These are phyloP conservation scores for Chrysopa pallens DNA, from an alignment of 1,140 invertebrate species.

Conservation along the genomic window DNA sequence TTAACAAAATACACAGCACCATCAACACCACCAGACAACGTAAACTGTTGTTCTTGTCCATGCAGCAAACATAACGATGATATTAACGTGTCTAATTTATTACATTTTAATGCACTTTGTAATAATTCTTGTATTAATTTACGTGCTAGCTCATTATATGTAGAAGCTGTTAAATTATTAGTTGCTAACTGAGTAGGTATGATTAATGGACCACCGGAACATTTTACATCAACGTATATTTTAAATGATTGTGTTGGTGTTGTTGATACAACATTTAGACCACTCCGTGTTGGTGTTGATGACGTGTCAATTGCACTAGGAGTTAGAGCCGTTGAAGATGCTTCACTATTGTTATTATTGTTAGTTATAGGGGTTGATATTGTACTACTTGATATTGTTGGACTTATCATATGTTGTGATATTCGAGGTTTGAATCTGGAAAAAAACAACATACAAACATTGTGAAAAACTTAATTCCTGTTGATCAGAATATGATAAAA, in stretches of 20 bases:
- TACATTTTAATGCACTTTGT: conserved; percentile 10
- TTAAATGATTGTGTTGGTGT: conserved; percentile 3
- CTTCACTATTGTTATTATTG: neutral
- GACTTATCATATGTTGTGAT: neutral
- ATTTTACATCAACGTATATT: conserved; percentile 22
- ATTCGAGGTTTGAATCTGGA: neutral
- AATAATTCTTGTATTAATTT: conserved; percentile 12
- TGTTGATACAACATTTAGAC: conserved; percentile 6
- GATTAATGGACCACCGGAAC: conserved; percentile 26
- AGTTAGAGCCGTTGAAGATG: neutral
- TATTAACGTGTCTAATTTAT: conserved; percentile 17
- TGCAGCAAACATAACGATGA: conserved; percentile 13
- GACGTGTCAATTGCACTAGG: conserved; percentile 6
- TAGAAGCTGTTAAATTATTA: conserved; percentile 20
- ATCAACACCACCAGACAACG: conserved; percentile 9
- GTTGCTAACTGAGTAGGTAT: conserved; percentile 22
- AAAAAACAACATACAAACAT: neutral
- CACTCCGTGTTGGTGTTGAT: conserved; percentile 17
- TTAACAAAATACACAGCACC: conserved; percentile 18
- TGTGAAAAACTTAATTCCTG: too few relatives aligned
- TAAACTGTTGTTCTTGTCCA: conserved; percentile 17
- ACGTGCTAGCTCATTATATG: conserved; percentile 22
- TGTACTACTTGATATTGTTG: conserved; percentile 2
- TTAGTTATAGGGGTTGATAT: conserved; percentile 6
- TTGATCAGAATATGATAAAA: conserved; percentile 1